Base-by-base conservation (phyloP, 2,888 invertebrate genomes). In the Calameuta pallipes region DNA sequence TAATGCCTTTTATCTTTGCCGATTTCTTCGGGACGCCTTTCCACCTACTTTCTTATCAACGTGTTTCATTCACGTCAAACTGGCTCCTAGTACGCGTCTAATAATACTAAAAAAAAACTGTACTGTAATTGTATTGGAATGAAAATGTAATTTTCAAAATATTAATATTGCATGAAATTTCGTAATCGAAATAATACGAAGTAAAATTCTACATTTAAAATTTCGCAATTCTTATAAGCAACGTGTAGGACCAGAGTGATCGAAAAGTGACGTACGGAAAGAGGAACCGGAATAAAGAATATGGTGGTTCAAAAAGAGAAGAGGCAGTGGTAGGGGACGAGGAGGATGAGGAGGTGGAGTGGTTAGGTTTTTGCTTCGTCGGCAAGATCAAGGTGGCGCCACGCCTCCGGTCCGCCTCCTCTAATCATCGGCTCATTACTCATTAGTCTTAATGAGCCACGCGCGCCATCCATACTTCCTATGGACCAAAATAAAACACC, bases 371-470 rank as follows among this genome's bases (percentile, higher is more conserved):
- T 87, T 86, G 85, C 87, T 86, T 83, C 83, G 90, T 86, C 91
- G 91, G 90, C 84, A 77, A 80, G 89, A 91, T 91, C 90, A 91
- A 90, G 87, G 86, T 80, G 80, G 83, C 79, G 89, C 87, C 91
- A 91, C 91, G 91, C 91, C 91, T 88, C 88, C 83, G 85, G 88
- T 88, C 90, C 91, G 90, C 91, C 91, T 90, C 87, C 90, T 90
- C 89, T 91, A 91, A 91, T 91, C 91, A 90, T 90, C 90, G 89
- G 85, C 90, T 91, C 91, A 90, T 91, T 91, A 91, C 91, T 91
- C 91, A 91, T 91, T 91, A 91, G 89, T 84, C 79, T 90, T 91
- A 91, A 91, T 91, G 91, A 91, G 91, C 87, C 88, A 87, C 91
- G 90, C 87, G 90, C 88, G 87, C 88, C 86, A 83, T 86, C 84